Conservation (phyloP, 2,797 vertebrate genomes). For the Gobio occitaniae region DNA sequence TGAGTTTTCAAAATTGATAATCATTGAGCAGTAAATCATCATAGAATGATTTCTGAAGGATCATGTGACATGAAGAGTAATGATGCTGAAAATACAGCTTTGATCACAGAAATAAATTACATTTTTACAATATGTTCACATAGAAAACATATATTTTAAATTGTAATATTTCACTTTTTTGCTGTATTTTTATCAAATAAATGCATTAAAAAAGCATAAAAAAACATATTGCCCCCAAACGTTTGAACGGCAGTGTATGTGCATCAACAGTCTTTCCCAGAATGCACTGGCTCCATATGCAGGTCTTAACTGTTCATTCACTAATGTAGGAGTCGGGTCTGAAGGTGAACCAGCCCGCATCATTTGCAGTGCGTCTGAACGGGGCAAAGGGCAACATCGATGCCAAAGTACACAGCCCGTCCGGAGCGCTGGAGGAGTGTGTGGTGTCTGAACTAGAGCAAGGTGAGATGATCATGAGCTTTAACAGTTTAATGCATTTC, state of each 20-base stretch:
- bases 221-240: neutral
- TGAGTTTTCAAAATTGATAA: neutral
- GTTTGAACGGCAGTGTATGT: neutral
- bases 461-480: slow-evolving; percentile 77
- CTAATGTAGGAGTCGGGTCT: slow-evolving; percentile 91
- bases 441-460: slow-evolving; percentile 91
- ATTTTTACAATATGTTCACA: neutral
- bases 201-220: neutral
- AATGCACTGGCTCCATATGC: neutral
- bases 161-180: neutral
- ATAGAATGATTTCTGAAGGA: no score
- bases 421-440: slow-evolving; percentile 93
- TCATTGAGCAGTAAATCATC: neutral
- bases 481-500: neutral
- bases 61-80: no score
- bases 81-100: no score
- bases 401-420: slow-evolving; percentile 94
- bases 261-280: neutral
- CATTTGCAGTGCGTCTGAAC: slow-evolving; percentile 94
- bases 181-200: neutral
- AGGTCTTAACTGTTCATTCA: slow-evolving; percentile 37
- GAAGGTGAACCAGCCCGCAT: slow-evolving; percentile 96
- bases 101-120: no score
- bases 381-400: slow-evolving; percentile 93
- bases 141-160: neutral